Base-by-base conservation (phyloP, 2,113 vertebrate genomes). In the Delphinapterus leucas region DNA sequence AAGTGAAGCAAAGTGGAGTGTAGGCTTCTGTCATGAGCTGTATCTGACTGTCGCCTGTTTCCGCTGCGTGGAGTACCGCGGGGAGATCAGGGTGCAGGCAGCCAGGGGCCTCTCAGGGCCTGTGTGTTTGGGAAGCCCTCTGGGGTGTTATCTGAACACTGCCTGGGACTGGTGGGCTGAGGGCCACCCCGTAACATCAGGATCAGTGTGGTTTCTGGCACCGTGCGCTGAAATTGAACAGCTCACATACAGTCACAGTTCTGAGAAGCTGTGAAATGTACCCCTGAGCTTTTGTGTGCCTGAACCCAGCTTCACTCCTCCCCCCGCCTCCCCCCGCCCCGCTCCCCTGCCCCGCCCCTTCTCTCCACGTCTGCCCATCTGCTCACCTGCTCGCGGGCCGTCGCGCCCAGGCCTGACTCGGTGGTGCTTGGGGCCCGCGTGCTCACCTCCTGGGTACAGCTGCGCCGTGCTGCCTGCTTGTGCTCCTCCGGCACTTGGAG, bases 1-100 rank as follows among this genome's bases (percentile, higher is more conserved):
- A 26, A 21, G 28, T 14, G 47, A 67, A 41, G 55, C 55, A 12
- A 4, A 12, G 28, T 14, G 31, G 60, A 41, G 61, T 55, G n/a
- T 73, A 60, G 38, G 44, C 53, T 49, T 53, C 25, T 21, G 18
- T 53, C 47, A 5, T 8, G 10, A 18, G 76, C 76, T 3, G 6
- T 1, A 5, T 18, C 74, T 1, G 3, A 1, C 17, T 31, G 63
- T 28, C 9, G 10, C 18, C 20, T 1, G 76, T 4, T 14, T 13
- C 47, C 53, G 31, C 20, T 14, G 17, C 12, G 10, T 4, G 76
- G 60, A 61, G 23, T 25, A 61, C 25, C 23, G 25, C 4, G 3
- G 23, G 25, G 60, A 10, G 10, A 61, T 25, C 8, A 4, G 25
- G 10, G 60, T 6, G 6, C 55, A 58, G 18, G 18, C 55, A 58